Evolutionary conservation across 2,888 invertebrate genomes (phyloP).

Genomic region (Mythimna ferrago): DNA sequence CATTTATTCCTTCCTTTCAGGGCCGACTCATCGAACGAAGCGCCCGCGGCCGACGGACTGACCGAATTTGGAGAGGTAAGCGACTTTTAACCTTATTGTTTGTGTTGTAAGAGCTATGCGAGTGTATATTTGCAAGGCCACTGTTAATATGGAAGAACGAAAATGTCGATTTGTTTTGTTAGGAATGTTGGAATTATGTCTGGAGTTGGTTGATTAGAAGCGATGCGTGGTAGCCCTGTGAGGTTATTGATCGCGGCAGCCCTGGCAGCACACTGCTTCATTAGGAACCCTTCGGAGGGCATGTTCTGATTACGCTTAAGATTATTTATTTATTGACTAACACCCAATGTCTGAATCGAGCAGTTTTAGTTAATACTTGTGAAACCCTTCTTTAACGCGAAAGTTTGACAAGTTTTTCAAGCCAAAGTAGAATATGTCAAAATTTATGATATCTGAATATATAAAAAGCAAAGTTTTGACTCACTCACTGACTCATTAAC

Average conservation of each 20-base stretch:
- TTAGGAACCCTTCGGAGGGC: not conserved
- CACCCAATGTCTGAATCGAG: not conserved
- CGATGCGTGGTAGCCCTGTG: constrained; percentile 32
- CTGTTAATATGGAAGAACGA: constrained; percentile 48
- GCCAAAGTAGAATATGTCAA: too few relatives aligned
- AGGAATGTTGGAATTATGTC: constrained; percentile 40
- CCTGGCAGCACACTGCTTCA: not conserved
- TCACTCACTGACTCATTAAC: too few relatives aligned
- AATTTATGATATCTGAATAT: too few relatives aligned
- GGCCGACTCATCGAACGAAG: constrained; percentile 90
- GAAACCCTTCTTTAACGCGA: too few relatives aligned
- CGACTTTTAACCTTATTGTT: constrained; percentile 62
- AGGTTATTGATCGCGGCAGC: constrained; percentile 23
- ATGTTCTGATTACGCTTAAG: too few relatives aligned
- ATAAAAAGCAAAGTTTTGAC: too few relatives aligned
- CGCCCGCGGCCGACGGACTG: constrained; percentile 86
- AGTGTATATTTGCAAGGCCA: constrained; percentile 42
- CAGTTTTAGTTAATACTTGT: too few relatives aligned
- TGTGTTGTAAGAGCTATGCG: constrained; percentile 52
- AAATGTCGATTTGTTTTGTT: constrained; percentile 51
- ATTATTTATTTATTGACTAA: not conserved
- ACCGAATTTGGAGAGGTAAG: constrained; percentile 90
- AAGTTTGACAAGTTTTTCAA: not conserved
- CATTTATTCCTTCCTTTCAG: constrained; percentile 83
- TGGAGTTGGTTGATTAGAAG: constrained; percentile 4